Evolutionary conservation across 2,113 vertebrate species (phyloP).

Genomic region (Scomber japonicus): DNA sequence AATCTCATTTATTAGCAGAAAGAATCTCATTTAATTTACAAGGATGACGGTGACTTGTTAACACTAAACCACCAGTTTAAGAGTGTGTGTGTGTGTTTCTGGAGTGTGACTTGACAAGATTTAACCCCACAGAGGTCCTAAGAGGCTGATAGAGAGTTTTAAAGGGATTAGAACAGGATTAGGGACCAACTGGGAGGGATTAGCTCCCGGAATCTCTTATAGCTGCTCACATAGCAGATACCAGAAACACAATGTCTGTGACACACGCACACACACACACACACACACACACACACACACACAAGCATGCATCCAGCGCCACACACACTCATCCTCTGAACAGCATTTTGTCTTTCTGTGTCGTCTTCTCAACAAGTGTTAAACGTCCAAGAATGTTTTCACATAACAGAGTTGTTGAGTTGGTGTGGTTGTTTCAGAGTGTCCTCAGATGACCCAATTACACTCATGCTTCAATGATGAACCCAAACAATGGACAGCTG

Average conservation of each 20-base stretch:
- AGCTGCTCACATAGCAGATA: conserved; percentile 63
- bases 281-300: background rate
- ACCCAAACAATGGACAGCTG: background rate
- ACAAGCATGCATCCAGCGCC: background rate
- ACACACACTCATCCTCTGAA: background rate
- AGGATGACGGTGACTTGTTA: conserved; percentile 29
- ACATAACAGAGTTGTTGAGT: background rate
- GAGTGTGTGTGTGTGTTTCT: conserved; percentile 9
- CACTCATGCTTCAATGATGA: too few relatives aligned
- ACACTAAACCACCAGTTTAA: background rate
- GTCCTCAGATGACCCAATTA: too few relatives aligned
- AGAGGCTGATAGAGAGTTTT: conserved; percentile 74
- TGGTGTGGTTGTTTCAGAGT: background rate
- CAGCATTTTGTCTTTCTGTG: conserved; percentile 12
- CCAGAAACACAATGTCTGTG: conserved; percentile 9
- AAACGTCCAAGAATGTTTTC: background rate
- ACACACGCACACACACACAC: too few relatives aligned
- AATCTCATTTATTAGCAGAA: conserved; percentile 29
- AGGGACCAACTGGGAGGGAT: conserved; percentile 76
- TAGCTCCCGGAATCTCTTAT: conserved; percentile 61
- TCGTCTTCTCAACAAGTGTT: conserved; percentile 12
- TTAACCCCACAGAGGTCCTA: conserved; percentile 61
- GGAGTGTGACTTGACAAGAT: conserved; percentile 54
- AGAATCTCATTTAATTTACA: conserved; percentile 36
- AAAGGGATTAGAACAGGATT: conserved; percentile 82